Evolutionary conservation across 2,113 vertebrate species (phyloP), one percentile per base, ranked within the genome.

Genomic region (Ophiodon elongatus): DNA sequence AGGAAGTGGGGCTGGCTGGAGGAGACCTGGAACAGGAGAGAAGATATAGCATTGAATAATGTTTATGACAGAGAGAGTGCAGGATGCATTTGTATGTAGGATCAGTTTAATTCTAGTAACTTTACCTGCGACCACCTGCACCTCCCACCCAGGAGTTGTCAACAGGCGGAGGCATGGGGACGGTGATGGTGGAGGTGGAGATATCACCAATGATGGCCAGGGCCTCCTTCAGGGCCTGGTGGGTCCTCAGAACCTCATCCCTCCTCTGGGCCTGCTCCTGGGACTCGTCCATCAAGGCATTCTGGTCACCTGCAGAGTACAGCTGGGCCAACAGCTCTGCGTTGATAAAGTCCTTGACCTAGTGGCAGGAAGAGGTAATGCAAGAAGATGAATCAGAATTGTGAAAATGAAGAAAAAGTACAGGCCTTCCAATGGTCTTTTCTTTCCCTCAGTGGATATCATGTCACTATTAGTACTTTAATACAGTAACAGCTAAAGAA

Each of bases 261-360:
- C 97, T 91, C 74, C 95, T 95, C 94, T 97, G 97, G 0, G 96
- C 97, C 95, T 98, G 97, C 84, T 99, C 98, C 8, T 96, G 96
- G 0, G 97, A 98, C 92, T 99, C 98, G 41, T 99, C 97, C 98
- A 99, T 99, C 87, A 99, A 93, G 0, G 96, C 95, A 41, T 96
- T 98, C 91, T 99, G 98, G 91, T 99, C 98, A 57, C 97, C 97
- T 0, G 97, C 96, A 3, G 98, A 99, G 77, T 99, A 99, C 37
- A 99, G 80, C 91, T 98, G 97, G 56, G 98, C 98, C 86, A 99
- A 91, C 59, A 99, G 96, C 93, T 99, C 98, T 0, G 97, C 97
- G 0, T 98, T 98, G 85, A 99, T 99, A 88, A 99, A 99, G 56
- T 98, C 97, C 82, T 99, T 99, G n/a, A 99, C 97, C 98, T 99